Evolutionary conservation across 1,140 invertebrate genomes (phyloP).

Genomic region (Bombus polaris): DNA sequence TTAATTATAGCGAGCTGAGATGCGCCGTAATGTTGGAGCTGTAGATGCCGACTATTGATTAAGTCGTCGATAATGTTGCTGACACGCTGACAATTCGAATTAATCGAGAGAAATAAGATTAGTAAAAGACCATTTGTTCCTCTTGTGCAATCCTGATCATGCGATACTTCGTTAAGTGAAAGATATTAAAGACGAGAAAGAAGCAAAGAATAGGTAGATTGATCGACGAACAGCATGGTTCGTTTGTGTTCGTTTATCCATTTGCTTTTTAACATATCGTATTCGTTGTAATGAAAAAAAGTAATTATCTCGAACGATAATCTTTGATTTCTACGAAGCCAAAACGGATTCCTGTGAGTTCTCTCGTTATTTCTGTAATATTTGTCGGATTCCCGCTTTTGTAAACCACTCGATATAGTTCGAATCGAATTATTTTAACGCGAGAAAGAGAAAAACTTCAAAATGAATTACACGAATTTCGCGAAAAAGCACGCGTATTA

Average conservation of each 20-base stretch:
- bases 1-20: conserved; percentile 23
- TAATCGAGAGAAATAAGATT: conserved; percentile 12
- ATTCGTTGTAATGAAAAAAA: no score
- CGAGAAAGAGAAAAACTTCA: not conserved
- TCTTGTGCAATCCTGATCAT: no score
- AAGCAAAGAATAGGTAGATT: not conserved
- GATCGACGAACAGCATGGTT: not conserved
- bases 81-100: conserved; percentile 21
- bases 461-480: not conserved
- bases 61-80: conserved; percentile 33
- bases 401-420: not conserved
- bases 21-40: not conserved
- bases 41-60: conserved; percentile 21
- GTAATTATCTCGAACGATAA: no score
- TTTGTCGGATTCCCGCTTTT: not conserved
- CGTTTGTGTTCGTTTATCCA: not conserved
- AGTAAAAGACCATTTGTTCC: no score
- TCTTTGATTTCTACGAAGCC: no score
- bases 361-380: no score
- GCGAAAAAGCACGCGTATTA: not conserved
- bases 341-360: no score
- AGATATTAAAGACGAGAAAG: not conserved
- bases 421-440: not conserved
- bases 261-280: not conserved
- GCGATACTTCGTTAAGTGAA: not conserved